phyloP scores from a whole-genome alignment of 2,888 invertebrate species.

The Lasioglossum lativentre region DNA sequence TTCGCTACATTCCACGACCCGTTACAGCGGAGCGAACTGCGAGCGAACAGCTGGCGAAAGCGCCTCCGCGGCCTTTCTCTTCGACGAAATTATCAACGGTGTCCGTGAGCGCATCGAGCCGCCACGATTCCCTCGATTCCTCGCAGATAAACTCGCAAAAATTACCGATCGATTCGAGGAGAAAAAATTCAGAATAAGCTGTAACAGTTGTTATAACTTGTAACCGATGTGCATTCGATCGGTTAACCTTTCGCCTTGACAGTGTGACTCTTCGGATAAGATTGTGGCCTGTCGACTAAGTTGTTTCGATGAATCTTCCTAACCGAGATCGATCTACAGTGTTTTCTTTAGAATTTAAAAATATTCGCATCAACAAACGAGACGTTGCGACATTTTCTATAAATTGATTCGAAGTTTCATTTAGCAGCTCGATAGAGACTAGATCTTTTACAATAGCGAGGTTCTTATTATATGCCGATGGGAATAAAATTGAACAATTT shows the following conservation, averaged over 20 bases:
- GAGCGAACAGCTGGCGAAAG: conserved; percentile 62
- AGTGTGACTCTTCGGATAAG: conserved; percentile 54
- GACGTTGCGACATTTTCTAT: background rate
- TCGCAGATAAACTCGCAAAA: background rate
- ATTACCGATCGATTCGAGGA: background rate
- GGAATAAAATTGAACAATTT: too few species aligned
- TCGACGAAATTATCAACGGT: conserved; percentile 60
- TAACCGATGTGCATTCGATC: background rate
- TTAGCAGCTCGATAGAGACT: background rate
- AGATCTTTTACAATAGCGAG: background rate
- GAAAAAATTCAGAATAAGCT: background rate
- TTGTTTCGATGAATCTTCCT: background rate
- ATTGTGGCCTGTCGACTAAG: conserved; percentile 22
- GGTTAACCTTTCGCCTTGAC: conserved; percentile 21
- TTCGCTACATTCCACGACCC: conserved; percentile 45
- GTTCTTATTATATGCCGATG: too few species aligned
- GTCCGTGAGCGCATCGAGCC: conserved; percentile 16
- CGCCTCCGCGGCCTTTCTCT: conserved; percentile 69
- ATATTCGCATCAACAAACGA: background rate
- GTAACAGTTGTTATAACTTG: background rate
- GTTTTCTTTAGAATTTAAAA: background rate
- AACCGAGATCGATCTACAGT: too few species aligned
- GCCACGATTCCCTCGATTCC: conserved; percentile 35
- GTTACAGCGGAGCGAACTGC: conserved; percentile 45
- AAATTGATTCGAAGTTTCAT: background rate